phyloP scores from a whole-genome alignment of 2,888 invertebrate genomes.

The Theristus sp. region DNA sequence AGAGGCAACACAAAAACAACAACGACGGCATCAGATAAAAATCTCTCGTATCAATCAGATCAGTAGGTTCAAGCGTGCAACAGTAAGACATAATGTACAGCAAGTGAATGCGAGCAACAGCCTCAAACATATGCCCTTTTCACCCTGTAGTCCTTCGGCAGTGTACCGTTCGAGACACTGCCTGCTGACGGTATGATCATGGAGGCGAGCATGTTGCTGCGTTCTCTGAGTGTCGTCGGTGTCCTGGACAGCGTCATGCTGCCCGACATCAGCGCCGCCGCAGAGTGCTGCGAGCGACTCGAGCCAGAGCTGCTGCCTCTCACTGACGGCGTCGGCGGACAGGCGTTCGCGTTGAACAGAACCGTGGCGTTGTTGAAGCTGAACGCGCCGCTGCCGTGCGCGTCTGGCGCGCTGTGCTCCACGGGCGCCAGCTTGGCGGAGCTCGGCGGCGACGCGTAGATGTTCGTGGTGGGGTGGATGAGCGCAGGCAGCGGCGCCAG shows the following conservation, averaged over 20 bases:
- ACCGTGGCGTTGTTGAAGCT: background rate
- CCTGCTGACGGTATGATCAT: background rate
- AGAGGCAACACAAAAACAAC: background rate
- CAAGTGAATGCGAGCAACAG: no score
- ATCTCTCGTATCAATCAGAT: background rate
- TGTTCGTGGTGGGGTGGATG: background rate
- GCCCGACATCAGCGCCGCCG: background rate
- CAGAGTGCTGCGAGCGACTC: no score
- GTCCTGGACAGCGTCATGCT: background rate
- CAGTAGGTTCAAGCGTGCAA: no score
- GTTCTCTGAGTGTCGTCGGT: background rate
- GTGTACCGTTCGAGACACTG: constrained; percentile 1
- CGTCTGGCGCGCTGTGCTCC: no score
- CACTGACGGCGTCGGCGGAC: background rate
- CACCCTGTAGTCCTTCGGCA: constrained; percentile 9
- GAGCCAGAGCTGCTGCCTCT: background rate
- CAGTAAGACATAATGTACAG: no score
- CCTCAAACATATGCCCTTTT: constrained; percentile 7
- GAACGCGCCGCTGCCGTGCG: background rate
- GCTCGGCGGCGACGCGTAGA: background rate
- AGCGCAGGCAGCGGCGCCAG: background rate
- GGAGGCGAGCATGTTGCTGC: background rate
- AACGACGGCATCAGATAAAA: background rate
- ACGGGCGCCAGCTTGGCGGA: background rate
- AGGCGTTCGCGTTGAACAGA: background rate